A percentile compares a stretch with the other conserved stretches of the same genome.
These are phyloP conservation scores for Chrysoperla carnea DNA, from an alignment of 1,140 invertebrate species.

Conservation along the genomic window DNA sequence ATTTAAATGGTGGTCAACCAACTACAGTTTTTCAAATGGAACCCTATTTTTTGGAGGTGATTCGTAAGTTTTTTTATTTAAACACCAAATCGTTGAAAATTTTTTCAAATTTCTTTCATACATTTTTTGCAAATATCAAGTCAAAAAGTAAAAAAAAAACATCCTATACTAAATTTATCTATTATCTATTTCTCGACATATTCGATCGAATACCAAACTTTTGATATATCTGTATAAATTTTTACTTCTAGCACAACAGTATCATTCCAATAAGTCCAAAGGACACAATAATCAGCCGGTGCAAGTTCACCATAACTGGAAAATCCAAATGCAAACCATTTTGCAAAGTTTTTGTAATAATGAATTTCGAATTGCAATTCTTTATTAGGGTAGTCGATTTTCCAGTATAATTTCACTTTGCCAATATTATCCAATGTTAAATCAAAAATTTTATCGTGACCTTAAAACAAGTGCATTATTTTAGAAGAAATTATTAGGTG, in stretches of 20 bases:
- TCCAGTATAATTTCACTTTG: slow-evolving; percentile 15
- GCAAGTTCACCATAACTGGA: slow-evolving; percentile 67
- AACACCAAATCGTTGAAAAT: no score
- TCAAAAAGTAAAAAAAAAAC: no score
- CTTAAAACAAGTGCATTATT: no score
- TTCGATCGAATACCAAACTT: not conserved
- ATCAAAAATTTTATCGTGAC: no score
- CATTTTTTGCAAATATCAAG: no score
- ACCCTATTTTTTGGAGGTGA: no score
- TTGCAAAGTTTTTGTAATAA: slow-evolving; percentile 19
- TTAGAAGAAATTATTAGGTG: no score
- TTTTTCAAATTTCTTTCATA: no score
- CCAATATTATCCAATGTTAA: slow-evolving; percentile 15
- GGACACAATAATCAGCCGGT: slow-evolving; percentile 70
- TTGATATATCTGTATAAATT: not conserved
- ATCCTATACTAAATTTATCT: no score
- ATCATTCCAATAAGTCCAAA: slow-evolving; percentile 53
- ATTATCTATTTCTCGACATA: not conserved
- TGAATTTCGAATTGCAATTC: slow-evolving; percentile 31
- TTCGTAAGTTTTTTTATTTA: no score
- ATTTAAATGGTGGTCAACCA: no score
- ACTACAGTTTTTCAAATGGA: no score
- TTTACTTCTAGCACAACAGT: slow-evolving; percentile 47
- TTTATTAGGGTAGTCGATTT: slow-evolving; percentile 24
- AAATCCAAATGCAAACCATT: slow-evolving; percentile 81